phyloP scores from a whole-genome alignment of 1,140 invertebrate genomes.

The Bilobella aurantiaca region DNA sequence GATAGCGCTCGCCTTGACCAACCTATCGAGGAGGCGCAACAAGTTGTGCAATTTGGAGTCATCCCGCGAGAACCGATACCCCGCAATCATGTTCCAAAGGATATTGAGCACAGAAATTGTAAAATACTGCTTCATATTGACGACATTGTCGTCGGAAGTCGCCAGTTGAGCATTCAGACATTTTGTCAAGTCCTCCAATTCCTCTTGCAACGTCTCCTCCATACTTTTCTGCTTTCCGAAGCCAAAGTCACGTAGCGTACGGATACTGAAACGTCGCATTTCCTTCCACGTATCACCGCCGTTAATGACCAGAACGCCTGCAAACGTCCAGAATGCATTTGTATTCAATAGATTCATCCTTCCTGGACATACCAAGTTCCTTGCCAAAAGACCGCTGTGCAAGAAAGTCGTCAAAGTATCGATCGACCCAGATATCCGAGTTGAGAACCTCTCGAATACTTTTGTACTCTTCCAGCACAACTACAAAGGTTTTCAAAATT shows the following conservation, averaged over 20 bases:
- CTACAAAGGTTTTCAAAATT: neutral
- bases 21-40: constrained; percentile 8
- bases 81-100: constrained; percentile 18
- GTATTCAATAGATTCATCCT: neutral
- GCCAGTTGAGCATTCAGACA: neutral
- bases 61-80: constrained; percentile 10
- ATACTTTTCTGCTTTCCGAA: constrained; percentile 25
- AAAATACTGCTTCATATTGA: constrained; percentile 11
- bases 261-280: constrained; percentile 14
- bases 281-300: constrained; percentile 17
- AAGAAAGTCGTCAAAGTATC: constrained; percentile 3
- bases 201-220: constrained; percentile 11
- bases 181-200: constrained; percentile 41
- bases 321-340: neutral
- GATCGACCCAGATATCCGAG: constrained; percentile 17
- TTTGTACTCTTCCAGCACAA: constrained; percentile 18
- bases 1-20: constrained; percentile 9
- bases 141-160: neutral
- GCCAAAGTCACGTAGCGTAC: constrained; percentile 19
- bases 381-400: constrained; percentile 18
- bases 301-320: constrained; percentile 15
- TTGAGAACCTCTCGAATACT: constrained; percentile 8
- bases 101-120: constrained; percentile 20
- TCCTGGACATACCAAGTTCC: constrained; percentile 4
- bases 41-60: constrained; percentile 20